Evolutionary conservation across 2,888 invertebrate genomes (phyloP), one percentile per base, ranked within the genome.

Genomic region (Gortyna flavago): DNA sequence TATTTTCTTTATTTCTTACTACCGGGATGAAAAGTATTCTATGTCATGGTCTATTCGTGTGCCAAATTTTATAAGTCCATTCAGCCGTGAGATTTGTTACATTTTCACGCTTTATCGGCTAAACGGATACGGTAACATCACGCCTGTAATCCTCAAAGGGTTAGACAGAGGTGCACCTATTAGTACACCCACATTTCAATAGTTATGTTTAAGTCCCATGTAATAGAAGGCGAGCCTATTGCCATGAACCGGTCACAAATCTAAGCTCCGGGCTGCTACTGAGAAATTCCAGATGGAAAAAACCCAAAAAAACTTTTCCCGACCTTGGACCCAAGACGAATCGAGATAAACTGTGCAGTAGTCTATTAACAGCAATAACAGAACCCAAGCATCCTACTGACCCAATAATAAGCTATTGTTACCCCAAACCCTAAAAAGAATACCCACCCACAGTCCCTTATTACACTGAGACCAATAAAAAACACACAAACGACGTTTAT

Each of bases 371-470:
- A 54, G n/a, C 72, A n/a, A 54, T 29, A 79, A 62, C 8, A 57
- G 21, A 38, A 21, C 38, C 35, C 18, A 21, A 79, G 64, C 32
- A 48, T 61, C 38, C n/a, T 32, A 25, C 41, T 51, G 68, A 80
- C 41, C 68, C 57, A 38, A 65, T 65, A 68, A n/a, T 69, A 75
- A 13, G 9, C 64, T 41, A 81, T 81, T 81, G 65, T 81, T 57
- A 61, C 48, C 65, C 59, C 48, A 35, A 70, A 72, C 66, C n/a
- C 41, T 62, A 70, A 70, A 72, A 62, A 70, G 69, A 75, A 80
- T 79, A 67, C 54, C 35, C 54, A 67, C 54, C 35, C 54, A 25
- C 64, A 38, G 61, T 13, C 64, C 79, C 59, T 11, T 59, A 73
- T 54, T 77, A 65, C 13, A 64, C 25, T n/a, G 29, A 68, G 68